Percentiles rank a stretch among this genome's conserved stretches.
phyloP scores from a whole-genome alignment of 2,888 invertebrate species.

The Cantharis rufa region DNA sequence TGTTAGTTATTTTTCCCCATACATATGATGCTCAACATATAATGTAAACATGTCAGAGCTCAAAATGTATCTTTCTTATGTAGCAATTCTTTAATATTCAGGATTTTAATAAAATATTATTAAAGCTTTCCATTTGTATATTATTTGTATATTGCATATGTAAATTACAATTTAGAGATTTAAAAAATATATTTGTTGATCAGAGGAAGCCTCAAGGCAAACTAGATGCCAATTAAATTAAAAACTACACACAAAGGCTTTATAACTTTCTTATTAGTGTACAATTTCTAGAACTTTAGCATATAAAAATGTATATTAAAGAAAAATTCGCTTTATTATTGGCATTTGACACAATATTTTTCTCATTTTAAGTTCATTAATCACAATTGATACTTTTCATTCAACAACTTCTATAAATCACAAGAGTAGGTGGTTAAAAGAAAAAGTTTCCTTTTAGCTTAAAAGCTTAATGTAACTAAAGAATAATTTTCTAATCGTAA shows the following conservation, averaged over 20 bases:
- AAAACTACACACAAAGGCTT: no score
- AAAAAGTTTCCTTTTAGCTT: slow-evolving; percentile 2
- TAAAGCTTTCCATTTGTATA: not conserved
- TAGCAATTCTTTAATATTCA: not conserved
- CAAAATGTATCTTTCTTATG: not conserved
- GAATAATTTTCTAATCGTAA: slow-evolving; percentile 5
- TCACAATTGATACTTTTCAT: slow-evolving; percentile 1
- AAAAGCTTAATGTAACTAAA: slow-evolving; percentile 1
- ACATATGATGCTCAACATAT: not conserved
- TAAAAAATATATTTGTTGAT: no score
- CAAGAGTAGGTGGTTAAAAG: not conserved
- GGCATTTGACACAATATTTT: not conserved
- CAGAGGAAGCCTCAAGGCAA: no score
- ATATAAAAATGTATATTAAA: not conserved
- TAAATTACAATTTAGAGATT: not conserved
- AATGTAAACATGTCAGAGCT: not conserved
- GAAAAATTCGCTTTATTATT: not conserved
- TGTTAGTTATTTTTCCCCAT: not conserved
- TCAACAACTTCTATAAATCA: not conserved
- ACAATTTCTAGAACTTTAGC: not conserved
- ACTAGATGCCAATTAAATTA: no score
- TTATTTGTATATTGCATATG: no score
- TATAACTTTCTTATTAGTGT: no score
- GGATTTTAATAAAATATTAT: not conserved
- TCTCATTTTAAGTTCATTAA: not conserved